Base-by-base conservation (phyloP, 2,888 invertebrate genomes). In the Neuroscelio doddi region DNA sequence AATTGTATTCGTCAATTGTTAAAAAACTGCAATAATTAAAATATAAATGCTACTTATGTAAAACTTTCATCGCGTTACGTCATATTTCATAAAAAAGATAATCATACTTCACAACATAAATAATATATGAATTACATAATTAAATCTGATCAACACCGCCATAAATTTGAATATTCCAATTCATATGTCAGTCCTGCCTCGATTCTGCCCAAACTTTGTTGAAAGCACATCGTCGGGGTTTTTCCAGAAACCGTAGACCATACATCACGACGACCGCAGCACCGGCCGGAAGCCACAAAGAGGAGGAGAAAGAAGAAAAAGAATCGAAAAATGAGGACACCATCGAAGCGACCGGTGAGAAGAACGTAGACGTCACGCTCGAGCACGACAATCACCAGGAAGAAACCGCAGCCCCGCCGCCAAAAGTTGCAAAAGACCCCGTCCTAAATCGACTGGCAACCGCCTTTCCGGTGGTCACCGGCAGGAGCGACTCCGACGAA, bases 231-330 rank as follows among this genome's bases (percentile, higher is more conserved):
- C 9, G 4, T n/a, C 29, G 16, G 34, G 46, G 32, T 42, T 42
- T 29, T 79, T 80, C 1, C 72, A 82, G 82, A 73, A 82, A 79
- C 61, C 81, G 80, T 68, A 77, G 77, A 68, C 81, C 83, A 52
- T 83, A 83, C 69, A 72, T 82, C 59, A 83, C 82, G 70, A 82
- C 83, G 68, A 81, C 83, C 69, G 71, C 78, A 62, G 76, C 75
- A 57, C 77, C 78, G 68, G 72, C 74, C 71, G 62, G 64, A 64
- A 63, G 69, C 58, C 69, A 68, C 67, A 68, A 57, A 67, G 69
- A 66, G 46, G 67, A 58, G 47, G 68, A 67, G 34, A 51, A 65
- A n/a, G 57, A 39, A 38, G 47, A 44, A 21, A 46, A 52, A 15
- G 24, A 56, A 52, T 56, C 58, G 36, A 59, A 38, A 39, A 16